Base-by-base conservation (phyloP, 2,113 vertebrate genomes). In the Oncorhynchus gorbuscha region DNA sequence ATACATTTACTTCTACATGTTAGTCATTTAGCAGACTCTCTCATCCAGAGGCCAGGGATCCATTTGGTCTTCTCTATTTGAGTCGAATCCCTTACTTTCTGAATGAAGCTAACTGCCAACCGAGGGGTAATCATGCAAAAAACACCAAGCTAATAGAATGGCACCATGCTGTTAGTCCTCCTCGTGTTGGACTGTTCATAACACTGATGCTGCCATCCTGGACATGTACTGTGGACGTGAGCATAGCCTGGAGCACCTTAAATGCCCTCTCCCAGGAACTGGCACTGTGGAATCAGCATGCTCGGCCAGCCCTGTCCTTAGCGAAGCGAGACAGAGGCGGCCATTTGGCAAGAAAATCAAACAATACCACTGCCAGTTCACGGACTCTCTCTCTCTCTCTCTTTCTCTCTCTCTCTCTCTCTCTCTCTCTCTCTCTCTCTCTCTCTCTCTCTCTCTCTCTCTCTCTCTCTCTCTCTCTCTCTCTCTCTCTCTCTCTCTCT, bases 311-410 rank as follows among this genome's bases (percentile, higher is more conserved):
- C 32, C 9, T 48, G 48, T 76, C 69, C 67, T 72, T 70, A 59
- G 16, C 67, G 61, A 28, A 76, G 72, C 26, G 72, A 75, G 74
- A 72, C 64, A 61, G 66, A 78, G 72, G 70, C 55, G 61, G 70
- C 75, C 75, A 82, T 77, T 81, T 82, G 81, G 81, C 39, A 70
- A 76, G 64, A 51, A 51, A 61, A 30, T 65, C 70, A 39, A 62
- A 76, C 69, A 72, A 72, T 68, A 72, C 64, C 22, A 66, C 66
- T 48, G 62, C 73, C 67, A 67, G 68, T 71, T 16, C 45, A 49
- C 39, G 67, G 73, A 70, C 59, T 58, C 55, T 4, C 18, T 0
- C 59, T 22, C 59, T 12, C 18, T 0, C 59, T 58, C 55, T 4
- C 18, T 0, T n/a, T 58, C 55, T 4, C 18, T 0, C 59, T 58